These are phyloP conservation scores for Mastomys coucha DNA, from an alignment of 2,113 vertebrate species.

Conservation along the genomic window DNA sequence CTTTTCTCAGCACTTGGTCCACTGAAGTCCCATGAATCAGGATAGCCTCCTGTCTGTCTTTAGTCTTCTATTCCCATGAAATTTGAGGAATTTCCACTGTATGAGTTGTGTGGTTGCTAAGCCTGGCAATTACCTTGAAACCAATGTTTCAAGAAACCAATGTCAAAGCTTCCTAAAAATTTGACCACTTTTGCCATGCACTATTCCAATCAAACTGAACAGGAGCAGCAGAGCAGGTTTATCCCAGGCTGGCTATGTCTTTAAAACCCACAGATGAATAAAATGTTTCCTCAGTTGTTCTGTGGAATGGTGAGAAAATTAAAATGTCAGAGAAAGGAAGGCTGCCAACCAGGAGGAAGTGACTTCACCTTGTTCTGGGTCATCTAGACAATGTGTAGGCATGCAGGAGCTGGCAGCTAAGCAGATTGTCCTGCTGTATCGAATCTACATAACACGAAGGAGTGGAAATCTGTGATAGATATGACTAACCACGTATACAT, in stretches of 20 bases:
- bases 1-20: neutral
- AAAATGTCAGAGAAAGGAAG: slow-evolving; percentile 60
- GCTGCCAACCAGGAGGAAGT: slow-evolving; percentile 32
- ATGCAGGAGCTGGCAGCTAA: neutral
- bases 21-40: neutral
- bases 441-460: neutral
- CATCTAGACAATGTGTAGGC: neutral
- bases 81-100: neutral
- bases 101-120: neutral
- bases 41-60: neutral
- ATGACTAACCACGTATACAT: neutral
- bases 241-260: neutral
- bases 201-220: neutral
- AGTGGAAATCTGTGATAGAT: neutral
- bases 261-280: neutral
- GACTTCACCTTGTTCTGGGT: neutral
- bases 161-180: neutral
- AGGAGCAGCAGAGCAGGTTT: neutral
- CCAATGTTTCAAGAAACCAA: neutral
- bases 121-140: neutral
- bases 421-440: neutral
- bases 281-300: neutral
- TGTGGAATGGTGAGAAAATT: slow-evolving; percentile 42
- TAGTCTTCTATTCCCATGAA: neutral
- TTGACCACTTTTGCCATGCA: neutral